Base-by-base conservation (phyloP, 2,797 vertebrate genomes). In the Liparis tanakae region DNA sequence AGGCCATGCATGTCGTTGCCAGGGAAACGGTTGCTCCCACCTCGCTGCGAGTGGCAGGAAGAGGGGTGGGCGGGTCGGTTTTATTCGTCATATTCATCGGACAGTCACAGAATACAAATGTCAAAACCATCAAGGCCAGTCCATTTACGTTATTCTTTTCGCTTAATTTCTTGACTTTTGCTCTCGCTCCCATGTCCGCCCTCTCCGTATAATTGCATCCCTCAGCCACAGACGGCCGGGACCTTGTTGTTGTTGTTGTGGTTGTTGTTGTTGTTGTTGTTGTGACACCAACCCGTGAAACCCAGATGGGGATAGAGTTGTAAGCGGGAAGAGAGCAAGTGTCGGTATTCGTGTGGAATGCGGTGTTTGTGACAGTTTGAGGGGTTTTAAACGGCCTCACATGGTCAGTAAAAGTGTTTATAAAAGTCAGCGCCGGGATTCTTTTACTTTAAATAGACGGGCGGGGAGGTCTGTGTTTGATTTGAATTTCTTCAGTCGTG, bases 1-100 rank as follows among this genome's bases (percentile, higher is more conserved):
- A 76, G 82, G 70, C 84, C 72, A 67, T 89, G 88, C 89, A 88
- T 85, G 80, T 25, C 30, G 50, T 86, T 82, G 74, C 82, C 66
- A 63, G 57, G 67, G 85, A 86, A 85, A 89, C 70, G 13, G 39
- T 71, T 72, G 37, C 70, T 68, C 80, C n/a, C n/a, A n/a, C n/a
- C n/a, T n/a, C n/a, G n/a, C n/a, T n/a, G n/a, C n/a, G n/a, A n/a
- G n/a, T n/a, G n/a, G n/a, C n/a, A n/a, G n/a, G n/a, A n/a, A n/a
- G n/a, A n/a, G n/a, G n/a, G n/a, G 22, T 22, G 20, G 34, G 20
- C 3, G 5, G 33, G 15, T 6, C 14, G 71, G 39, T 54, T 62
- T 66, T 60, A 62, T 68, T 60, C 62, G 48, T 71, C 70, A 43
- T 34, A 9, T 76, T 72, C 22, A 70, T 72, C 41, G 44, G 20